phyloP scores from a whole-genome alignment of 2,888 invertebrate species.

The Tortricodes alternella region DNA sequence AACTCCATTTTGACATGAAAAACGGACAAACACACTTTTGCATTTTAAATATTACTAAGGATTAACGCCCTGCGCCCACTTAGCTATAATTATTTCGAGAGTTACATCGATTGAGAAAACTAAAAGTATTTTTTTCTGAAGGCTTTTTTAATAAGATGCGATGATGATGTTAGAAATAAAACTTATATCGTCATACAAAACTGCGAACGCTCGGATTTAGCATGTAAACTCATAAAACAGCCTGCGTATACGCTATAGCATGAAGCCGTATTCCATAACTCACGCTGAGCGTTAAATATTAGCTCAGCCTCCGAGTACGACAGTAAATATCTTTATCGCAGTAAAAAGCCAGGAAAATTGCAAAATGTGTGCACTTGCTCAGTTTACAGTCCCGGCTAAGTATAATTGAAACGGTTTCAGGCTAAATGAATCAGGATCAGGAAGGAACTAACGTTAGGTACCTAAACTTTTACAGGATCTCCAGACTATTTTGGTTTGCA shows the following conservation, averaged over 20 bases:
- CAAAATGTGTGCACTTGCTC: background rate
- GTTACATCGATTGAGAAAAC: too few relatives aligned
- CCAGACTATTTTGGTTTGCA: too few relatives aligned
- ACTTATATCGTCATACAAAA: background rate
- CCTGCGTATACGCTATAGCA: constrained; percentile 10
- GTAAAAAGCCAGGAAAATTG: constrained; percentile 8
- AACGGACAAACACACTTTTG: too few relatives aligned
- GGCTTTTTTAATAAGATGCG: background rate
- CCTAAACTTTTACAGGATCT: background rate
- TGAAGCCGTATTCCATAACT: constrained; percentile 22
- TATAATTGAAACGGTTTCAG: background rate
- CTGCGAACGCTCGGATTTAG: constrained; percentile 15
- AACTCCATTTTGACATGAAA: too few relatives aligned
- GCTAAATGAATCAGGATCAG: background rate
- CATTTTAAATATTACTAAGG: too few relatives aligned
- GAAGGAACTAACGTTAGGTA: background rate
- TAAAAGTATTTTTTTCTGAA: too few relatives aligned
- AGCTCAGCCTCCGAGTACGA: constrained; percentile 12
- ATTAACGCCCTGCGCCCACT: too few relatives aligned
- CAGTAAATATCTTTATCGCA: constrained; percentile 26
- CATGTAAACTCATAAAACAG: constrained; percentile 26
- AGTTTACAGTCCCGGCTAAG: background rate
- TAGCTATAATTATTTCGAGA: too few relatives aligned
- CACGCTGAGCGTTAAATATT: constrained; percentile 25
- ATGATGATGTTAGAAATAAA: background rate